Conservation (phyloP, 2,797 vertebrate genomes). For the Peromyscus aztecus region DNA sequence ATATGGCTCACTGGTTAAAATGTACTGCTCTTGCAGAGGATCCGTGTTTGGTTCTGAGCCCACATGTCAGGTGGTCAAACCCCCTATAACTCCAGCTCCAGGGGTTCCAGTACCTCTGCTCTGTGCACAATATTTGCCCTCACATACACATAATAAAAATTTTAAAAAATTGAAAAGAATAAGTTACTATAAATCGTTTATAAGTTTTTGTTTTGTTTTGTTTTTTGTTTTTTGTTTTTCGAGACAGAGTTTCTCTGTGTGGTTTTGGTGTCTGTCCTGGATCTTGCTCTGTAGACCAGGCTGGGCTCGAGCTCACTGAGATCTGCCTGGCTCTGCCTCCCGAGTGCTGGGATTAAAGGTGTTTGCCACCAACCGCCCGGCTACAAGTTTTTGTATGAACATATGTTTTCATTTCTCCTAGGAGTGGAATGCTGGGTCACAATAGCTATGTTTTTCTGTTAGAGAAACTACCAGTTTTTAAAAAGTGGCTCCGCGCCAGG, state of each 20-base stretch:
- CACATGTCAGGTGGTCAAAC: not conserved
- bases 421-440: not conserved
- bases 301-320: too few relatives aligned
- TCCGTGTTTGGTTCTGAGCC: not conserved
- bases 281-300: too few relatives aligned
- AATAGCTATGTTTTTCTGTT: not conserved
- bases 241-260: too few relatives aligned
- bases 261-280: too few relatives aligned
- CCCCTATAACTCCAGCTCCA: not conserved
- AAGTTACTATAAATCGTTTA: not conserved
- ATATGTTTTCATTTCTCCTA: not conserved
- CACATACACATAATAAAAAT: not conserved
- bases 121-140: not conserved
- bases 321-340: too few relatives aligned
- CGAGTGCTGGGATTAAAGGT: too few relatives aligned
- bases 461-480: not conserved
- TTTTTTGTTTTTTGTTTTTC: too few relatives aligned
- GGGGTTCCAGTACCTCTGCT: not conserved
- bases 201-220: not conserved
- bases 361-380: too few relatives aligned
- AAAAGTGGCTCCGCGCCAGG: not conserved
- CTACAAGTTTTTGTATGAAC: not conserved
- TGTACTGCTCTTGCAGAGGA: not conserved
- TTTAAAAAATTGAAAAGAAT: not conserved
- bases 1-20: not conserved